Conservation (phyloP, 30 jellyfish, hydroid and myxozoan genomes). For the Hydractinia echinata region DNA sequence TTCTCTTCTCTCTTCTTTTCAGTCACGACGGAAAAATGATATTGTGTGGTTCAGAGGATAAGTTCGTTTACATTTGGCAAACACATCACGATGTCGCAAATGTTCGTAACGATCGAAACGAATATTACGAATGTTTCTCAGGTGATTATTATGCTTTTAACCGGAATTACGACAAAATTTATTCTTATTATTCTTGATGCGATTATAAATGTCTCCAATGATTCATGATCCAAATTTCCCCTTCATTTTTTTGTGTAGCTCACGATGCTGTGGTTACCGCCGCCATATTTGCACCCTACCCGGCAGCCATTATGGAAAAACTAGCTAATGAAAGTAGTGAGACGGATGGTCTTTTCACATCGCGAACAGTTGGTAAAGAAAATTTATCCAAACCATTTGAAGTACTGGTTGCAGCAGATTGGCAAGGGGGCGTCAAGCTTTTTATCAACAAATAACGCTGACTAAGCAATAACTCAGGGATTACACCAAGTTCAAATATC, state of each 20-base stretch:
- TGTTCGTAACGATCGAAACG: conserved; percentile 71
- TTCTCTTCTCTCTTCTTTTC: background rate
- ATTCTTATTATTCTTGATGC: background rate
- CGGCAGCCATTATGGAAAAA: conserved; percentile 40
- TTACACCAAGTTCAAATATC: too few relatives aligned
- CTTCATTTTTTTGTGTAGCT: conserved; percentile 35
- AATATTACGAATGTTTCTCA: conserved; percentile 75
- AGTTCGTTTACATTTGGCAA: conserved; percentile 65
- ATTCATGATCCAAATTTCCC: background rate
- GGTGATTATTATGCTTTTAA: conserved; percentile 27
- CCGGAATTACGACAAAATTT: background rate
- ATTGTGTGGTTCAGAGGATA: conserved; percentile 76
- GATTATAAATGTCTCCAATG: background rate
- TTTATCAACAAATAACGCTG: conserved; percentile 45
- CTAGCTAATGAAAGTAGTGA: conserved; percentile 29
- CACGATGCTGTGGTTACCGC: conserved; percentile 90
- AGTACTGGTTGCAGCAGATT: conserved; percentile 75
- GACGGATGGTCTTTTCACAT: conserved; percentile 21
- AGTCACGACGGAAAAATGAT: conserved; percentile 71
- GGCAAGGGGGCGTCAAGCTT: conserved; percentile 76
- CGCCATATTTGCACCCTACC: conserved; percentile 83
- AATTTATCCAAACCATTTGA: conserved; percentile 34
- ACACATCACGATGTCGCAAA: conserved; percentile 68
- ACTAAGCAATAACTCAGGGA: too few relatives aligned
- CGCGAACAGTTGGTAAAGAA: background rate